These are phyloP conservation scores for Etia nguti DNA, from an alignment of 2,113 vertebrate species.

Conservation along the genomic window DNA sequence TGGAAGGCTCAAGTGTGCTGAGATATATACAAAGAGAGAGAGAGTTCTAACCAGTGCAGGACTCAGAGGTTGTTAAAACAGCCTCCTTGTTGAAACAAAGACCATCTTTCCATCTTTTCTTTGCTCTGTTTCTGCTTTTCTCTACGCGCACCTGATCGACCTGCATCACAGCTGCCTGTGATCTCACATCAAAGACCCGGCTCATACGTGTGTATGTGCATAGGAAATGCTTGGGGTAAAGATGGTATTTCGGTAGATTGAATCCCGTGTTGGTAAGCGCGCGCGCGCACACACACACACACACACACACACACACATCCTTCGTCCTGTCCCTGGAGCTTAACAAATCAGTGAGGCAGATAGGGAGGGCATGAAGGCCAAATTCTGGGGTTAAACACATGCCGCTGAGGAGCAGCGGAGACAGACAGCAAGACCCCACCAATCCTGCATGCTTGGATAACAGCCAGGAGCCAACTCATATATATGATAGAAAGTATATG, in stretches of 20 bases:
- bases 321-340: slow-evolving; percentile 45
- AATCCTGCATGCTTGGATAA: slow-evolving; percentile 11
- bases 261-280: slow-evolving; percentile 10
- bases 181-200: slow-evolving; percentile 70
- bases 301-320: neutral
- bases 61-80: slow-evolving; percentile 43
- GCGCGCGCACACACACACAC: slow-evolving; percentile 1
- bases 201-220: neutral
- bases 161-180: slow-evolving; percentile 58
- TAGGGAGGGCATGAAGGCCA: slow-evolving; percentile 64
- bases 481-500: neutral
- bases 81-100: slow-evolving; percentile 30
- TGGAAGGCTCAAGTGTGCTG: neutral
- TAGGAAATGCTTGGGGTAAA: neutral
- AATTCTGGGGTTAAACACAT: slow-evolving; percentile 66
- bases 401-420: slow-evolving; percentile 37
- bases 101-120: neutral
- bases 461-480: neutral
- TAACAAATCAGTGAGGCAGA: slow-evolving; percentile 69
- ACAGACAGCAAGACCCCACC: slow-evolving; percentile 38
- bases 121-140: slow-evolving; percentile 3
- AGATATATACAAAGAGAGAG: neutral
- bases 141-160: slow-evolving; percentile 62
- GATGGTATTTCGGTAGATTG: slow-evolving; percentile 35
- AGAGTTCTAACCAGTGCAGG: slow-evolving; percentile 31